Evolutionary conservation across 2,888 invertebrate species (phyloP).

Genomic region (Latrodectus hesperus): DNA sequence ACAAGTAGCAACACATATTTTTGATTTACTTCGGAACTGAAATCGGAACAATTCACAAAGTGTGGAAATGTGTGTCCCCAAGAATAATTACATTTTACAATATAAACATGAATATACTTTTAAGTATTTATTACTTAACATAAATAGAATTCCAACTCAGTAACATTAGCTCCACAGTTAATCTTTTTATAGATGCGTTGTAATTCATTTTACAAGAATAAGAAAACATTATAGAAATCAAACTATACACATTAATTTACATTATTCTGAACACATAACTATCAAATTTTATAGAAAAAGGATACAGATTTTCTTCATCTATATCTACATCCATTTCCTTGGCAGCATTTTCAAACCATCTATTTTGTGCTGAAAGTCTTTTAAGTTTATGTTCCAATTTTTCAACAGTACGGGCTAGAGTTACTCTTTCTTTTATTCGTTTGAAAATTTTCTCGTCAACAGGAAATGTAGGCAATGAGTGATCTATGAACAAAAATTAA

Average conservation of each 20-base stretch:
- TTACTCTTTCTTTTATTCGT: conserved; percentile 83
- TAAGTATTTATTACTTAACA: no score
- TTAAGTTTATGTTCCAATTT: conserved; percentile 81
- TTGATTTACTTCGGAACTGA: no score
- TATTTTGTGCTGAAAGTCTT: conserved; percentile 81
- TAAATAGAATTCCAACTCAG: background rate
- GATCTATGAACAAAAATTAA: conserved; percentile 78
- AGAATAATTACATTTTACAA: no score
- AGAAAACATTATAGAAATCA: background rate
- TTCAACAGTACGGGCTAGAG: conserved; percentile 87
- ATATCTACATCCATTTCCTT: conserved; percentile 88
- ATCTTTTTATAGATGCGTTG: background rate
- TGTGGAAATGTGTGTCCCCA: no score
- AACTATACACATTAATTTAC: background rate
- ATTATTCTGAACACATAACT: background rate
- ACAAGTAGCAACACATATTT: no score
- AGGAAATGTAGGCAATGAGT: conserved; percentile 89
- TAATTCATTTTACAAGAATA: background rate
- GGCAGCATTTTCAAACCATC: conserved; percentile 91
- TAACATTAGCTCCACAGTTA: background rate
- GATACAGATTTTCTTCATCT: conserved; percentile 78
- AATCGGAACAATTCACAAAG: no score
- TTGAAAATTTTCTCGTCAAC: conserved; percentile 80
- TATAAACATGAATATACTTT: no score
- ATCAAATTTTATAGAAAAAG: conserved; percentile 49